Evolutionary conservation across 2,113 vertebrate genomes (phyloP), one percentile per base, ranked within the genome.

Genomic region (Symphodus melops): DNA sequence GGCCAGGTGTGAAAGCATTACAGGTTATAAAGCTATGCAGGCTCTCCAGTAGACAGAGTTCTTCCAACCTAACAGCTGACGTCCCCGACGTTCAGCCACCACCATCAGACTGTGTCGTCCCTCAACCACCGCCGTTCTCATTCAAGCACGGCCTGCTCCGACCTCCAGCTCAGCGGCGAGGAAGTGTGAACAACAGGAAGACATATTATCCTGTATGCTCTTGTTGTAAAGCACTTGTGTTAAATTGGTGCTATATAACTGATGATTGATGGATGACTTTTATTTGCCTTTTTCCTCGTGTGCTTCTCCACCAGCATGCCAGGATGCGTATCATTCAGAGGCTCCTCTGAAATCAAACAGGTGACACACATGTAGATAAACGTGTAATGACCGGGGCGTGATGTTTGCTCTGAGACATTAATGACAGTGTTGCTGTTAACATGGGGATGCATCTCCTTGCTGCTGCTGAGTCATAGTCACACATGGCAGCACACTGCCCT

Each of bases 401-500:
- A 62, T 62, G 75, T 74, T 75, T 68, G 68, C 63, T 80, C 23
- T 28, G 4, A 5, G 69, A 33, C 57, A 53, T 69, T 75, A 75
- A 73, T 52, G 44, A 53, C 44, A 19, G n/a, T 69, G 44, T 61
- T 73, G 72, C 69, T 55, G 72, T 70, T 61, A 44, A 66, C 10
- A 5, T 6, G 4, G 68, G 63, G 52, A 65, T 65, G 66, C 57
- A 19, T 9, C 8, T 19, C 4, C 48, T 49, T 42, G 11, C 44
- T 37, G 48, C 12, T 65, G 71, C 48, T 68, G 65, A 67, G 58
- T 55, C 65, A 53, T 23, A 6, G 17, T 68, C 63, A 79, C 61
- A 59, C 65, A 1, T 65, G 77, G 86, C 79, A 61, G 44, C 75
- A 87, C 86, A 87, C 87, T 86, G 91, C 90, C 91, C 80, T 82